These are phyloP conservation scores for Scomber colias DNA, from an alignment of 2,113 vertebrate genomes.

Conservation along the genomic window DNA sequence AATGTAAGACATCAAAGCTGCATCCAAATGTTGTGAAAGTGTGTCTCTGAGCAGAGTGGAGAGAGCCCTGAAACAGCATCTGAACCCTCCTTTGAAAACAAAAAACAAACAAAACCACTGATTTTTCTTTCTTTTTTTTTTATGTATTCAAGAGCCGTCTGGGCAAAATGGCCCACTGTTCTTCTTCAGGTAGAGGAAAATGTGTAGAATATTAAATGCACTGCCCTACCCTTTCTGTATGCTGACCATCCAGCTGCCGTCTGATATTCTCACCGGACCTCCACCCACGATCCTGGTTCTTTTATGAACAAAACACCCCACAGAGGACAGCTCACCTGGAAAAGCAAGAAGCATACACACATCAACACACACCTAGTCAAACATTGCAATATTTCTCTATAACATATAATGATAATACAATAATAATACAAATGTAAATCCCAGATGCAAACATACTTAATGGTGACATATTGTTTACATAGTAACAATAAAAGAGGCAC, in stretches of 20 bases:
- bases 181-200: conserved; percentile 21
- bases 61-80: neutral
- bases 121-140: neutral
- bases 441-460: conserved; percentile 6
- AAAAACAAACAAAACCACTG: neutral
- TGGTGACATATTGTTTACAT: conserved; percentile 34
- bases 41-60: neutral
- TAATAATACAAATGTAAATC: neutral
- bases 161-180: conserved; percentile 17
- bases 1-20: neutral
- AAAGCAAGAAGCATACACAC: conserved; percentile 24
- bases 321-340: conserved; percentile 72
- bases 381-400: neutral
- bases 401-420: neutral
- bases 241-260: conserved; percentile 98
- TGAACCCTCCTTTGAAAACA: neutral
- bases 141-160: conserved; percentile 13
- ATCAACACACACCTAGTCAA: neutral
- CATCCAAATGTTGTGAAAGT: too few species aligned
- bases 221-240: conserved; percentile 92
- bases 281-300: conserved; percentile 93
- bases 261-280: conserved; percentile 88
- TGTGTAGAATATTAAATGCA: conserved; percentile 31
- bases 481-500: conserved; percentile 11
- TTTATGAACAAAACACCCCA: conserved; percentile 82